Base-by-base conservation (phyloP, 1,140 invertebrate species). In the Potamilus streckersoni region DNA sequence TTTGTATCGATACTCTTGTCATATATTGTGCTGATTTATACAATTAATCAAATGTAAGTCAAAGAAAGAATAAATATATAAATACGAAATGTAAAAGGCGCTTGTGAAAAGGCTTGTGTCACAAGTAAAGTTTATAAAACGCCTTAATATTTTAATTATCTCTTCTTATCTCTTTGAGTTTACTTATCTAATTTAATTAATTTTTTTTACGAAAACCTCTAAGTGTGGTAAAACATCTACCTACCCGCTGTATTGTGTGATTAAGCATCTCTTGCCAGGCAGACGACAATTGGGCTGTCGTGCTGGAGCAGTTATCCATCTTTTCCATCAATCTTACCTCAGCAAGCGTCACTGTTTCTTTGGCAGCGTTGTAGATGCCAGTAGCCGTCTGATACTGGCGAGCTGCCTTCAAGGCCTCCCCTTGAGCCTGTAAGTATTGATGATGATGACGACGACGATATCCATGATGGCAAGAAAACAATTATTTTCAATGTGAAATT, bases 261-360 rank as follows among this genome's bases (percentile, higher is more conserved):
- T 98, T 98, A 23, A 99, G 92, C 96, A 98, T 98, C 92, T 98
- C 97, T 91, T 98, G 97, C 97, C 97, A 98, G 57, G 96, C 96
- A 85, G 95, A 95, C 89, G 98, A 96, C 89, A 97, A 95, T 87
- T 95, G 93, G 27, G 79, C 80, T 93, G 94, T 94, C 84, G 73
- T 86, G 94, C 84, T 38, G 77, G 69, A 15, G 59, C 69, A 17
- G 2, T 8, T 61, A 16, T 16, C 93, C 94, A 80, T 58, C 62
- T 83, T 73, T 59, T 84, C 79, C 17, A 66, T 72, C 19, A 84
- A 71, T 14, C 80, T 69, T n/a, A 80, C 79, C 90, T 98, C 97
- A 2, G 97, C 96, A 77, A 97, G 88, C 13, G 95, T 94, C 76
- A 98, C 96, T 65, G 96, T 97, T 91, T 98, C 96, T 91, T 97